Evolutionary conservation across 2,113 vertebrate species (phyloP), one percentile per base, ranked within the genome.

Genomic region (Paramormyrops kingsleyae): DNA sequence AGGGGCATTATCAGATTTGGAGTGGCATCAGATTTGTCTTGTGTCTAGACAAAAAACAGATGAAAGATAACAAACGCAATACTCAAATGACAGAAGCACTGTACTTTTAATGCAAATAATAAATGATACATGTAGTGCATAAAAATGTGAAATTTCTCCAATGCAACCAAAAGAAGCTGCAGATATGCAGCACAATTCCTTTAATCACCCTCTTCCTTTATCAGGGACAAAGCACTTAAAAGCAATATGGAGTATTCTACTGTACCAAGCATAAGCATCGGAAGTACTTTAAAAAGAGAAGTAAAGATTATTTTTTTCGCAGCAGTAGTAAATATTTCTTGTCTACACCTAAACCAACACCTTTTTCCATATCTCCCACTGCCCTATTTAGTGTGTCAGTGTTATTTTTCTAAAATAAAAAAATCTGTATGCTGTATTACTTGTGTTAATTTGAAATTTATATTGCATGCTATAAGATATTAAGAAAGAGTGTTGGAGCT

Each of bases 401-500:
- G 27, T 56, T 77, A 56, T 52, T 59, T 24, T 62, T 53, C 49
- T 56, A 24, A 47, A 84, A 84, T n/a, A 31, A 31, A 77, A 2
- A 98, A 98, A 0, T 27, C n/a, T 13, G 62, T 74, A 85, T 85
- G 52, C 9, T 59, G 44, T 83, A 27, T 87, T 87, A 47, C 39
- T 66, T 35, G 2, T 83, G 52, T 62, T 85, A 85, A 62, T 85
- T 39, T 27, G 13, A 12, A 5, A 13, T n/a, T 31, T 50, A 24
- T 44, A 31, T 15, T 47, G 44, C 44, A 47, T 27, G 42, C 27
- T 70, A 47, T 47, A 50, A 70, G 7, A 8, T 35, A 46, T 87
- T 91, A 89, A 24, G 70, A 92, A 2, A 46, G 62, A 59, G 97
- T 96, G 88, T 94, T 95, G 88, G 93, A 96, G 93, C 95, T 96